Evolutionary conservation across 2,797 vertebrate species (phyloP), one percentile per base, ranked within the genome.

Genomic region (Siniperca scherzeri): DNA sequence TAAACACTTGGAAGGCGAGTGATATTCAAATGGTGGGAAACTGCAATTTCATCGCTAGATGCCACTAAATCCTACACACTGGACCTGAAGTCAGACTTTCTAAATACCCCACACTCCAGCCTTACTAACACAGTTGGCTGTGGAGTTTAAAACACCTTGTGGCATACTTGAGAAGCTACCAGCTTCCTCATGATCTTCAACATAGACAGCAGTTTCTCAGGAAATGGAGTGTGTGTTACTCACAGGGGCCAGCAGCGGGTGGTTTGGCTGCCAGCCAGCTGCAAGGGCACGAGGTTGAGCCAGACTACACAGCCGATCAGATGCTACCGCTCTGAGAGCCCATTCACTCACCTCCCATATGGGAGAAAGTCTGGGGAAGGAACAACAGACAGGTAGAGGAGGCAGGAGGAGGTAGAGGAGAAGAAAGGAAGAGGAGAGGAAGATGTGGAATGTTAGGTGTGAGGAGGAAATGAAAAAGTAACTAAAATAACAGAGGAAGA

Each of bases 241-340:
- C 80, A 96, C 96, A 36, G 88, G 82, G 9, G 22, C 38, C 4
- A 81, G 66, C 6, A 93, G 86, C 0, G 53, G 83, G 16, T 81
- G 90, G 21, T 89, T 86, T 0, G 91, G 90, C 76, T 88, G 84
- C 95, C 95, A 96, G 55, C 76, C 94, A 5, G 27, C 77, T 2
- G 78, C 86, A 55, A 89, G 90, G 0, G 7, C 5, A 6, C 91
- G 90, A 19, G 95, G 94, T 17, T 62, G 77, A 68, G 95, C 95
- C 33, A 96, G 90, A 6, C 36, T 13, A 70, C 92, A 89, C 48
- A 96, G 36, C 6, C 93, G 87, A 13, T 90, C 53, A 0, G 95
- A 95, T 0, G 96, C 80, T 3, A 82, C n/a, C 3, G 94, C 94
- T 57, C 40, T 86, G 25, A 95, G 86, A n/a, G 95, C 95, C 48